A percentile compares a stretch with the other conserved stretches of the same genome.
phyloP scores from a whole-genome alignment of 2,113 vertebrate species.

The Corythornis vintsioides region DNA sequence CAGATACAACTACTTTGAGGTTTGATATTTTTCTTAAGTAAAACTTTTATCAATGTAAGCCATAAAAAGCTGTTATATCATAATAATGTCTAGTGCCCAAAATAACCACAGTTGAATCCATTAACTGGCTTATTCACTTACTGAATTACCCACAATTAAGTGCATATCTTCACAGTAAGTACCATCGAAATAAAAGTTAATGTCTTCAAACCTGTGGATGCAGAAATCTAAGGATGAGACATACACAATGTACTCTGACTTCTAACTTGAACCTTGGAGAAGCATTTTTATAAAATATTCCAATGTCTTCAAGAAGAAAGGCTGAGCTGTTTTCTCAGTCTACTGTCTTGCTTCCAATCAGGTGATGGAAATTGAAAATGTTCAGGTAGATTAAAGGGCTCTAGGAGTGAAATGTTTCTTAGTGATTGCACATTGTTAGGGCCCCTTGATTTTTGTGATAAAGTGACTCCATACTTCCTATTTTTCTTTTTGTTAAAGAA shows the following conservation, averaged over 20 bases:
- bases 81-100: neutral
- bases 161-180: neutral
- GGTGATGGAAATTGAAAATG: neutral
- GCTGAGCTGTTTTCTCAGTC: neutral
- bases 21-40: neutral
- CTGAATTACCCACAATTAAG: neutral
- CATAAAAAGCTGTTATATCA: neutral
- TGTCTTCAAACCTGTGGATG: neutral
- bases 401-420: neutral
- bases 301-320: neutral
- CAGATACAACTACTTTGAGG: neutral
- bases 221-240: neutral
- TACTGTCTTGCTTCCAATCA: neutral
- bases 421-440: neutral
- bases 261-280: neutral
- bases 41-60: neutral
- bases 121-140: neutral
- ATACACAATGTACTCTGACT: neutral
- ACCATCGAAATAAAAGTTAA: neutral
- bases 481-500: neutral
- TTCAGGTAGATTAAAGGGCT: neutral
- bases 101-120: neutral
- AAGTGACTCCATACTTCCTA: neutral
- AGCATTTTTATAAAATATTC: neutral
- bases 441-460: neutral